Evolutionary conservation across 2,113 vertebrate species (phyloP), one percentile per base, ranked within the genome.

Genomic region (Aviceda subcristata): DNA sequence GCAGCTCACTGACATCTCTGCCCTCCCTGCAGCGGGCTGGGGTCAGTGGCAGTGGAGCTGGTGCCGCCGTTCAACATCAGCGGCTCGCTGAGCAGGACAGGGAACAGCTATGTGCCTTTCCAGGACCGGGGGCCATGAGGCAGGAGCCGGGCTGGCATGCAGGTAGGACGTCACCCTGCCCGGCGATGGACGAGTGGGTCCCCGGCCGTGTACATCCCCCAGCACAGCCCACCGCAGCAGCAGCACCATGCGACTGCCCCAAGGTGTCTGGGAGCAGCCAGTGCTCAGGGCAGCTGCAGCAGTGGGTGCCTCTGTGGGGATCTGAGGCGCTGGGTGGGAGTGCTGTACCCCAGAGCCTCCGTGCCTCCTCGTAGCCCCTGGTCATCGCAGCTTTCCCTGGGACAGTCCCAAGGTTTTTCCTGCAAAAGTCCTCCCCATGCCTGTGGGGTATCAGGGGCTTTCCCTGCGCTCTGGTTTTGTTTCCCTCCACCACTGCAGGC

Each of bases 31-130:
- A 98, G 98, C 1, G 94, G 97, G 43, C 41, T 95, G 90, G 97
- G 96, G 20, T 64, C 92, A 0, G 55, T 96, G 95, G 97, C 97
- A 0, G 60, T 98, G 97, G 97, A 98, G 89, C 46, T 94, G 78
- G 95, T 94, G 10, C 97, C 98, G 1, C 98, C 98, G 0, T 98
- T 98, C 92, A 98, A 97, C 72, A 97, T 98, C 95, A 98, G 98
- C 1, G 98, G 97, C 79, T 97, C 92, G 0, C 80, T 98, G 73
- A 69, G 81, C 20, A 17, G 48, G 34, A 14, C 63, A 0, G 87
- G 94, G 15, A 88, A 87, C 0, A 17, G 95, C 91, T 97, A 97
- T 6, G 16, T 51, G 64, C 96, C 89, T 20, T 98, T 98, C 96
- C 97, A 88, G 16, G 74, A 46, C 32, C 55, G 24, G 41, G 46